Percentiles rank a stretch among this genome's conserved stretches.
Evolutionary conservation across 2,888 invertebrate species (phyloP).

Genomic region (Dioctria rufipes): DNA sequence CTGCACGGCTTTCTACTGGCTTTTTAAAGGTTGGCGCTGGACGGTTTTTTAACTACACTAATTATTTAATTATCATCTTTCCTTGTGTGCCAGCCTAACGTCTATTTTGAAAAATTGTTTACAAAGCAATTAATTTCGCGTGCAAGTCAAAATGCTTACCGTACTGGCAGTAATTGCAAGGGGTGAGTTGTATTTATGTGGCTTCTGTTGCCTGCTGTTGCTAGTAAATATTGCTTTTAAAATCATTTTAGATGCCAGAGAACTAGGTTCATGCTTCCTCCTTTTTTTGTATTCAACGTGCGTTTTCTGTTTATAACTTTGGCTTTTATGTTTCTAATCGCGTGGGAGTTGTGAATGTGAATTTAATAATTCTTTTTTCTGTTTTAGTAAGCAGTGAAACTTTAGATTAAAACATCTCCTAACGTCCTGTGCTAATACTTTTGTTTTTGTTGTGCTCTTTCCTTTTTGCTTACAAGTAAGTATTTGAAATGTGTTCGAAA

Average conservation of each 20-base stretch:
- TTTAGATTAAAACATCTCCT: no score
- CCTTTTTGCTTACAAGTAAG: no score
- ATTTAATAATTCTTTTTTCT: not conserved
- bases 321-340: not conserved
- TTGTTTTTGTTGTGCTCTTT: no score
- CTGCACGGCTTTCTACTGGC: no score
- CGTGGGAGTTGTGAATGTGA: not conserved
- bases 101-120: no score
- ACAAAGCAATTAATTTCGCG: not conserved
- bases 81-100: no score
- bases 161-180: slow-evolving; percentile 38
- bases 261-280: not conserved
- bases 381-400: no score
- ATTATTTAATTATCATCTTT: no score
- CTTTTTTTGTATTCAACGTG: not conserved
- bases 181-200: slow-evolving; percentile 43
- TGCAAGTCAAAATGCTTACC: slow-evolving; percentile 49
- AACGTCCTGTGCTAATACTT: no score
- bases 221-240: not conserved
- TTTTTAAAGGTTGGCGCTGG: no score
- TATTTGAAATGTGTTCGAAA: no score
- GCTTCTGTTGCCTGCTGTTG: not conserved
- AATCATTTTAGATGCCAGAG: slow-evolving; percentile 1
- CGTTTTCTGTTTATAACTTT: not conserved
- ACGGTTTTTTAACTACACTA: no score